Evolutionary conservation across 1,140 invertebrate species (phyloP).

Genomic region (Steinernema feltiae): DNA sequence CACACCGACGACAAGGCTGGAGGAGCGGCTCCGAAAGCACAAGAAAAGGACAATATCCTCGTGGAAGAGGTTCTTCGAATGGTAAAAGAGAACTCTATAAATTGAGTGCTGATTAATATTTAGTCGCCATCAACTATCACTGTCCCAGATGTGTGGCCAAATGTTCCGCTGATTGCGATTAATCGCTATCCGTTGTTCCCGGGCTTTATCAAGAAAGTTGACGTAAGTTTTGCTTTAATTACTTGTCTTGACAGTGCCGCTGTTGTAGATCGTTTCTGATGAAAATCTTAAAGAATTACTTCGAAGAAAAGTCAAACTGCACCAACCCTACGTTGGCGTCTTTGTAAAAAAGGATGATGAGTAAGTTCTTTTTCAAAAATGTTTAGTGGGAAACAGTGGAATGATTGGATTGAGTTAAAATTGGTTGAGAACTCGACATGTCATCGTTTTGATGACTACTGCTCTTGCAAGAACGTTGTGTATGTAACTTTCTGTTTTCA

Average conservation of each 20-base stretch:
- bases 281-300: constrained; percentile 80
- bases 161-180: constrained; percentile 87
- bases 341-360: constrained; percentile 89
- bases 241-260: not conserved
- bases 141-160: constrained; percentile 92
- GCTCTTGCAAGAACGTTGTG: constrained; percentile 18
- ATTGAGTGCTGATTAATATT: too few species aligned
- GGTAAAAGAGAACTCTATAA: too few species aligned
- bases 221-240: constrained; percentile 64
- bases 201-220: constrained; percentile 92
- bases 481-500: constrained; percentile 39
- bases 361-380: constrained; percentile 64
- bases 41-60: not conserved
- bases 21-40: not conserved
- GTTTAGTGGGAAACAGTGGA: not conserved
- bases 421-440: too few species aligned
- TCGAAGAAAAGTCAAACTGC: constrained; percentile 83
- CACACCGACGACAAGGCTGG: not conserved
- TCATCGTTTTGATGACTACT: too few species aligned
- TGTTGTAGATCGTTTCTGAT: constrained; percentile 67
- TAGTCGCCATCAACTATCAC: constrained; percentile 65
- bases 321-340: constrained; percentile 93
- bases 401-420: too few species aligned
- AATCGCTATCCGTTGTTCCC: constrained; percentile 92
- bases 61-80: not conserved